Base-by-base conservation (phyloP, 2,888 invertebrate species). In the Elysia crispata region DNA sequence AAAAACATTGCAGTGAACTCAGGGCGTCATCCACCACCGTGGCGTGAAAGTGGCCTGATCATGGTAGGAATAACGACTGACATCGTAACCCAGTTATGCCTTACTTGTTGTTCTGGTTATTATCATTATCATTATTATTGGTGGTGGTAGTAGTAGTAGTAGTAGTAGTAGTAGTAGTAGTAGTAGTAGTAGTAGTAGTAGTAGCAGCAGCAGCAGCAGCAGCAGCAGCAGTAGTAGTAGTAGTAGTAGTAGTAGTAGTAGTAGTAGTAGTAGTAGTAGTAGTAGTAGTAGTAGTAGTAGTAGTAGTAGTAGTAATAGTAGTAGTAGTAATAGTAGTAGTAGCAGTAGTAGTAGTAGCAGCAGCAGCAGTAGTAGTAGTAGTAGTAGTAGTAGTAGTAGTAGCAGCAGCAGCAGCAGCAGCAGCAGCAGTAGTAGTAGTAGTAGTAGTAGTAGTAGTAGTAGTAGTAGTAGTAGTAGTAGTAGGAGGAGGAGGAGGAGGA, bases 141-240 rank as follows among this genome's bases (percentile, higher is more conserved):
- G 54, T 54, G 18, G 54, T 54, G 18, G 54, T 54, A 54, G 76
- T 76, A 30, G 64, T 76, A 73, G 76, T 76, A 73, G 76, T 76
- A 73, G 76, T 75, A 54, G 76, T 76, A 73, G 76, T 76, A 73
- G 76, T 76, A 73, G 76, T 76, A 73, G 76, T 76, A 30, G 76
- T 76, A 73, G 76, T 76, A 73, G 76, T 76, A 30, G 76, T 76
- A 30, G 76, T 76, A 73, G 76, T 76, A 73, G 76, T 76, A 73
- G 76, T 76, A 73, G n/a, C n/a, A n/a, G n/a, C n/a, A n/a, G n/a
- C n/a, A n/a, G n/a, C n/a, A n/a, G n/a, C n/a, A n/a, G n/a, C n/a
- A n/a, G n/a, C n/a, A n/a, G n/a, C n/a, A n/a, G n/a, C n/a, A n/a
- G 76, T 76, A 73, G 76, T 76, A 73, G 76, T 76, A 73, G 76